A percentile compares a stretch with the other conserved stretches of the same genome.
These are phyloP conservation scores for Drosophila paulistorum DNA, from an alignment of 1,140 invertebrate genomes.

Conservation along the genomic window DNA sequence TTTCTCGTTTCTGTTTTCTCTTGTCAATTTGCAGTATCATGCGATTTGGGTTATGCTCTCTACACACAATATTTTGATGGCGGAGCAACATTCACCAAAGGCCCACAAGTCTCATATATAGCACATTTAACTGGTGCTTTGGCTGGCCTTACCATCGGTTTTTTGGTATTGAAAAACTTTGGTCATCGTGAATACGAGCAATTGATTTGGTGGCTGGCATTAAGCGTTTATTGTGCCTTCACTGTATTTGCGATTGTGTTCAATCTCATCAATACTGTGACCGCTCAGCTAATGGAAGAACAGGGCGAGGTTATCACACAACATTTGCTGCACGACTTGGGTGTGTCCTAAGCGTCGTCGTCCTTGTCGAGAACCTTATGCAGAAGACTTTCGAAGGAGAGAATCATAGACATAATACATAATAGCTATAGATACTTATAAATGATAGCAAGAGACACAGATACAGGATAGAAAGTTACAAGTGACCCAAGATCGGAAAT, in stretches of 20 bases:
- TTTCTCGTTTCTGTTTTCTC: too few relatives aligned
- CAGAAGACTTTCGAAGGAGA: conserved; percentile 35
- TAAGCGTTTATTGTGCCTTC: conserved; percentile 95
- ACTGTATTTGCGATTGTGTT: conserved; percentile 96
- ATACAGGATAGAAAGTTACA: conserved; percentile 27
- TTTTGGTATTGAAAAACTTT: conserved; percentile 97
- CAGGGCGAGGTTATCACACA: conserved; percentile 82
- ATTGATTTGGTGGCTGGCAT: conserved; percentile 96
- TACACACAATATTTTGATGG: conserved; percentile 93
- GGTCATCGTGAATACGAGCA: conserved; percentile 96
- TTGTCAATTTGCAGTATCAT: conserved; percentile 88
- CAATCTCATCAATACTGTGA: conserved; percentile 91
- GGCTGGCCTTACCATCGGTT: conserved; percentile 93
- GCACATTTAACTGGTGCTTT: conserved; percentile 96
- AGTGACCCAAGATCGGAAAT: neutral
- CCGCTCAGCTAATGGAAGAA: conserved; percentile 81
- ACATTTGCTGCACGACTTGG: conserved; percentile 82
- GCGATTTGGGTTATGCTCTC: conserved; percentile 96
- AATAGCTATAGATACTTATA: conserved; percentile 18
- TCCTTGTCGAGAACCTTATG: neutral
- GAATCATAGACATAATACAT: conserved; percentile 46
- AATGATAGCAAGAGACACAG: conserved; percentile 16
- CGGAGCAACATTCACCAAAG: conserved; percentile 84
- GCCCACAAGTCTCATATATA: conserved; percentile 95
- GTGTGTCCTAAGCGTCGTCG: conserved; percentile 71